Conservation (phyloP, 2,888 invertebrate genomes). For the Allolobophora icterica region DNA sequence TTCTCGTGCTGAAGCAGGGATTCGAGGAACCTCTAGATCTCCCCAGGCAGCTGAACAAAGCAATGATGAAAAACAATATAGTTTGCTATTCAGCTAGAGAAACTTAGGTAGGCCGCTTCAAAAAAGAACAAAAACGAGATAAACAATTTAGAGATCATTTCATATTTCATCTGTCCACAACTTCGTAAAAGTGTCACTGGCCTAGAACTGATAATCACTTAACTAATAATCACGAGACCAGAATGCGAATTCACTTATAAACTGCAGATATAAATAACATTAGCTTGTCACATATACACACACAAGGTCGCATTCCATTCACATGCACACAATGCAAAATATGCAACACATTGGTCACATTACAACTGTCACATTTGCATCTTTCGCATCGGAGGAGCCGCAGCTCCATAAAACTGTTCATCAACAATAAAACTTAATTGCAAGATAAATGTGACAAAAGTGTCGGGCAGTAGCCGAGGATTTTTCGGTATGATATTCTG, state of each 20-base stretch:
- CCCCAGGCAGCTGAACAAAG: too few species aligned
- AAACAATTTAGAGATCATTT: background rate
- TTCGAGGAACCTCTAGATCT: too few species aligned
- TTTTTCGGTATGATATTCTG: background rate
- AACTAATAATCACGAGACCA: background rate
- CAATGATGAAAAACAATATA: too few species aligned
- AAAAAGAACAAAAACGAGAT: background rate
- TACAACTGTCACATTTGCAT: background rate
- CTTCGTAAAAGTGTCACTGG: background rate
- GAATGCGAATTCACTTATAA: background rate
- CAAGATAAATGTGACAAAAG: background rate
- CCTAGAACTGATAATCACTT: background rate
- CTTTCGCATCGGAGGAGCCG: too few species aligned
- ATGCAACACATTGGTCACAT: background rate
- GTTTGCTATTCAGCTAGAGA: too few species aligned
- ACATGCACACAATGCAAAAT: background rate
- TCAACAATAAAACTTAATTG: background rate
- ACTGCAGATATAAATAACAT: background rate
- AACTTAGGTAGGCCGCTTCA: too few species aligned
- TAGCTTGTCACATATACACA: slow-evolving; percentile 1
- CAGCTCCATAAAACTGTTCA: too few species aligned
- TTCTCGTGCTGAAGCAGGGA: too few species aligned
- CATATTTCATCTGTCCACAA: background rate
- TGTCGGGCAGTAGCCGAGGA: background rate
- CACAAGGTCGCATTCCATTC: background rate